Evolutionary conservation across 2,888 invertebrate species (phyloP).

Genomic region (Watsonalla cultraria): DNA sequence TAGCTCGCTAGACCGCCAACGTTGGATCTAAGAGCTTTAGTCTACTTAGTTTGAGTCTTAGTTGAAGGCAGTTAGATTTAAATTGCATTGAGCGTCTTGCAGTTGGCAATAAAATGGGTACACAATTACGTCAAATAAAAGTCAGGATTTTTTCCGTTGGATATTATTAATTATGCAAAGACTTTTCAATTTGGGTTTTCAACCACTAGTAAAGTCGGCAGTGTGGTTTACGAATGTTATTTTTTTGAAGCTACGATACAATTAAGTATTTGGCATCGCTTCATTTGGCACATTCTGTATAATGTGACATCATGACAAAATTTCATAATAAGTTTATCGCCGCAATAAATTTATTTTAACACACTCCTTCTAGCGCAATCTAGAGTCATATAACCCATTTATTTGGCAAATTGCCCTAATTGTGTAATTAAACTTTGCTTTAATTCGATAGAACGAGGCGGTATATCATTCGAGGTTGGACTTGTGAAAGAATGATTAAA

Average conservation of each 20-base stretch:
- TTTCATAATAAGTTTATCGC: neutral
- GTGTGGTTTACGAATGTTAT: too few relatives aligned
- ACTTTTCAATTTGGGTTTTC: too few relatives aligned
- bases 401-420: slow-evolving; percentile 26
- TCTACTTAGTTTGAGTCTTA: slow-evolving; percentile 18
- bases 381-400: neutral
- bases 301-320: neutral
- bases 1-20: slow-evolving; percentile 60
- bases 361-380: neutral
- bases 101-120: neutral
- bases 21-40: slow-evolving; percentile 34
- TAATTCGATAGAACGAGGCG: slow-evolving; percentile 18
- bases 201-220: too few relatives aligned
- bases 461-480: slow-evolving; percentile 23
- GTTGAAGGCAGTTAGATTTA: slow-evolving; percentile 1
- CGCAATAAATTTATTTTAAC: neutral
- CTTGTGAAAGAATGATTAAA: slow-evolving; percentile 32
- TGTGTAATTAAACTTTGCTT: slow-evolving; percentile 18
- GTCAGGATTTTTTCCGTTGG: too few relatives aligned
- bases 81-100: neutral
- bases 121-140: too few relatives aligned
- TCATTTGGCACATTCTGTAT: too few relatives aligned
- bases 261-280: too few relatives aligned
- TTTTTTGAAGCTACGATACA: too few relatives aligned
- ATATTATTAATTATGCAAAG: too few relatives aligned